These are phyloP conservation scores for Onthophagus taurus DNA, from an alignment of 1,140 invertebrate genomes.

Conservation along the genomic window DNA sequence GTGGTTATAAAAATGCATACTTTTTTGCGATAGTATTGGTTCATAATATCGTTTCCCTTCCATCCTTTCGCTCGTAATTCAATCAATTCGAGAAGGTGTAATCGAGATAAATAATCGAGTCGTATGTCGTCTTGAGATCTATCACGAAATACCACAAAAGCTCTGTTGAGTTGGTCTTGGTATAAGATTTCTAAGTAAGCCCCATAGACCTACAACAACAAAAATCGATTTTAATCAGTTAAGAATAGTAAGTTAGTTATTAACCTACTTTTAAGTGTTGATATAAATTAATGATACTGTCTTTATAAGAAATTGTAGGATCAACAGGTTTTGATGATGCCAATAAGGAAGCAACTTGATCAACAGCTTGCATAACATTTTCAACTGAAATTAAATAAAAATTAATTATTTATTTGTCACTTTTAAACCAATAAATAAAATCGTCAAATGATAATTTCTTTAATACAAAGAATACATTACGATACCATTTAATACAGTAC, in stretches of 20 bases:
- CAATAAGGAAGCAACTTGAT: slow-evolving; percentile 34
- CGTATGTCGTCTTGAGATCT: slow-evolving; percentile 69
- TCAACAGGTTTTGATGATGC: slow-evolving; percentile 25
- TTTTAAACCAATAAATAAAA: too few species aligned
- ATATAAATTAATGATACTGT: slow-evolving; percentile 34
- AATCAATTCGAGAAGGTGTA: slow-evolving; percentile 78
- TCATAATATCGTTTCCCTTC: slow-evolving; percentile 69
- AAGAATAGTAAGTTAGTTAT: background rate
- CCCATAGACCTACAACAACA: slow-evolving; percentile 33
- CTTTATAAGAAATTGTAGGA: slow-evolving; percentile 25
- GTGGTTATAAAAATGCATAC: slow-evolving; percentile 36
- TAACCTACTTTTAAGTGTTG: slow-evolving; percentile 33
- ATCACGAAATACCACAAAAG: slow-evolving; percentile 77
- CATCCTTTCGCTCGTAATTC: slow-evolving; percentile 80
- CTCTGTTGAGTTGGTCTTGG: slow-evolving; percentile 55
- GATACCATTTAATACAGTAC: too few species aligned
- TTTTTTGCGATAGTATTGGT: slow-evolving; percentile 73
- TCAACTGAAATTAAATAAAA: slow-evolving; percentile 29
- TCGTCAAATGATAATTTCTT: too few species aligned
- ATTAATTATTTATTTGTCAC: background rate
- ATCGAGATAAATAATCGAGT: slow-evolving; percentile 67
- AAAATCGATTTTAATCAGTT: background rate
- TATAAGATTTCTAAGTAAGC: slow-evolving; percentile 35
- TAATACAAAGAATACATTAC: too few species aligned
- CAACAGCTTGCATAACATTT: slow-evolving; percentile 35